Evolutionary conservation across 2,113 vertebrate species (phyloP).

Genomic region (Eudyptes chrysolophus): DNA sequence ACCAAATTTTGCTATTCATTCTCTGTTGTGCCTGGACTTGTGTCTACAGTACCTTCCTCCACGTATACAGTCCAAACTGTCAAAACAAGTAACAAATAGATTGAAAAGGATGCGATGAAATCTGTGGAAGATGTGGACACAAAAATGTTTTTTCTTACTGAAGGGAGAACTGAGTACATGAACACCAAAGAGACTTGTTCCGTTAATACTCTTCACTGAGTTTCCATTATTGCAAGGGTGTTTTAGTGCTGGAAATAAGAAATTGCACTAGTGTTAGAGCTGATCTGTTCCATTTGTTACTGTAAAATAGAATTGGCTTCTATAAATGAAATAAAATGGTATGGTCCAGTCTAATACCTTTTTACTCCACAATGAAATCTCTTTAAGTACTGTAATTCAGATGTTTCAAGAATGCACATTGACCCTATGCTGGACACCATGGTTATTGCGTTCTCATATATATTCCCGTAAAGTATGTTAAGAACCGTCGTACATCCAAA

Average conservation of each 20-base stretch:
- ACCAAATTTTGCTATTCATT: not conserved
- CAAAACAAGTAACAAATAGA: not conserved
- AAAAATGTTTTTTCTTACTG: not conserved
- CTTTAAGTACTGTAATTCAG: not conserved
- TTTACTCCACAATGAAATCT: not conserved
- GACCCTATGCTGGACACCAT: not conserved
- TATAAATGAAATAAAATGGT: not conserved
- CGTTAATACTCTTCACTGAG: not conserved
- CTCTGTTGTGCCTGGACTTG: not conserved
- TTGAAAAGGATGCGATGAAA: not conserved
- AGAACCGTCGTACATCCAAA: not conserved
- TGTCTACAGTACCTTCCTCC: not conserved
- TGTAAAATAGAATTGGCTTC: not conserved
- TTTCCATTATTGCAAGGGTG: not conserved
- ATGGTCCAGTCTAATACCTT: not conserved
- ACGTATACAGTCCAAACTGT: accelerated
- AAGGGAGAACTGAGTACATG: not conserved
- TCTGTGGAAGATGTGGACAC: not conserved
- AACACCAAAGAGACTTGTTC: not conserved
- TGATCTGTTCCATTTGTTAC: not conserved
- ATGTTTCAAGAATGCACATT: not conserved
- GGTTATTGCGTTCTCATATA: not conserved
- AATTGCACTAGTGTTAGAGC: not conserved
- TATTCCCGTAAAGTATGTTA: not conserved
- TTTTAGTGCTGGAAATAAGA: not conserved